phyloP scores from a whole-genome alignment of 2,888 invertebrate genomes.

The Drosophila picticornis region DNA sequence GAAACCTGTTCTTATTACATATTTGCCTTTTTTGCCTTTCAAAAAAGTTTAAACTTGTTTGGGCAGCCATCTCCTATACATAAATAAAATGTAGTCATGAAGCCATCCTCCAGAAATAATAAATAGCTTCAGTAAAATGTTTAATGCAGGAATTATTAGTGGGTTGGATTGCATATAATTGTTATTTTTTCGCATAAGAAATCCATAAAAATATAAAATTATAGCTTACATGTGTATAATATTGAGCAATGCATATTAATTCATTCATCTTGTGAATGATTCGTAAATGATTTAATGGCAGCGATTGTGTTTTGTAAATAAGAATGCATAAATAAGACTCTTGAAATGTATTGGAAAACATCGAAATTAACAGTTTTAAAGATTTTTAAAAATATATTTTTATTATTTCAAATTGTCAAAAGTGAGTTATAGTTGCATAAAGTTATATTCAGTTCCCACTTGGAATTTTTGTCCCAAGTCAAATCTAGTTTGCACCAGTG shows the following conservation, averaged over 20 bases:
- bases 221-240: neutral
- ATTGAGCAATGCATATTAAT: neutral
- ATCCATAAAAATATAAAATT: neutral
- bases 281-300: neutral
- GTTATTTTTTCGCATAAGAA: neutral
- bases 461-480: neutral
- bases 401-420: too few species aligned
- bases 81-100: neutral
- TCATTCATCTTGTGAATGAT: neutral
- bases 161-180: neutral
- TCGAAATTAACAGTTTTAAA: neutral
- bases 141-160: neutral
- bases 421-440: too few species aligned
- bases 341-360: neutral
- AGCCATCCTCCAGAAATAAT: neutral
- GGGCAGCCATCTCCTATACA: neutral
- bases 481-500: slow-evolving; percentile 2
- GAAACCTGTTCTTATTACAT: neutral
- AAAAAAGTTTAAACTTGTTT: neutral
- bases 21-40: too few species aligned
- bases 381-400: too few species aligned
- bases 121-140: neutral
- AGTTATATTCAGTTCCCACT: neutral
- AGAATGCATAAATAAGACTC: neutral
- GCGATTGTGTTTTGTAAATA: neutral